Percentiles rank a stretch among this genome's conserved stretches.
These are phyloP conservation scores for Poeciliopsis occidentalis DNA, from an alignment of 2,113 vertebrate genomes.

Conservation along the genomic window DNA sequence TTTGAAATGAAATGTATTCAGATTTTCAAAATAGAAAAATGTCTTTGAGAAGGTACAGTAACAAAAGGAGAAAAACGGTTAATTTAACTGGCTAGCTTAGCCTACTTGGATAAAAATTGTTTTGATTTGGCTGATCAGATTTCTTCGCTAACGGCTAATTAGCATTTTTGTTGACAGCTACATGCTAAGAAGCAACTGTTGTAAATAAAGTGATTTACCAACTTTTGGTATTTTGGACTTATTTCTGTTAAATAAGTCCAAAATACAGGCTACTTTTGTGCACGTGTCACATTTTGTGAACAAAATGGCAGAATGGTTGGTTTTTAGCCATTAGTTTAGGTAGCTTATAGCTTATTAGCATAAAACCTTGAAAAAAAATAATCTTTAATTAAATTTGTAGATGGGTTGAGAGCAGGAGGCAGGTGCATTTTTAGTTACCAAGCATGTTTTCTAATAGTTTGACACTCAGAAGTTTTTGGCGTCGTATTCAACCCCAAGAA, in stretches of 20 bases:
- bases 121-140: neutral
- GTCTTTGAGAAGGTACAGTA: no score
- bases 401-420: neutral
- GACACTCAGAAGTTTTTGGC: conserved; percentile 37
- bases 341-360: neutral
- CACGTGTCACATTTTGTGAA: neutral
- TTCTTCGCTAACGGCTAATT: neutral
- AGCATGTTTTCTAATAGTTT: neutral
- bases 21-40: no score
- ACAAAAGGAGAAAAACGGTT: no score
- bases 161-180: neutral
- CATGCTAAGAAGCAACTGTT: neutral
- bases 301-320: neutral
- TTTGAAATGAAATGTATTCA: no score
- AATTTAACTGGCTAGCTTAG: neutral
- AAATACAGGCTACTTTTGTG: no score
- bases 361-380: neutral
- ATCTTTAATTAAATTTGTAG: neutral
- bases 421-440: neutral
- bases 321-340: neutral
- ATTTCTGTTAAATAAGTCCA: no score
- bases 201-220: neutral
- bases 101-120: neutral
- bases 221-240: neutral
- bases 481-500: conserved; percentile 29